Conservation (phyloP, 2,797 vertebrate species). For the Gymnothorax javanicus region DNA sequence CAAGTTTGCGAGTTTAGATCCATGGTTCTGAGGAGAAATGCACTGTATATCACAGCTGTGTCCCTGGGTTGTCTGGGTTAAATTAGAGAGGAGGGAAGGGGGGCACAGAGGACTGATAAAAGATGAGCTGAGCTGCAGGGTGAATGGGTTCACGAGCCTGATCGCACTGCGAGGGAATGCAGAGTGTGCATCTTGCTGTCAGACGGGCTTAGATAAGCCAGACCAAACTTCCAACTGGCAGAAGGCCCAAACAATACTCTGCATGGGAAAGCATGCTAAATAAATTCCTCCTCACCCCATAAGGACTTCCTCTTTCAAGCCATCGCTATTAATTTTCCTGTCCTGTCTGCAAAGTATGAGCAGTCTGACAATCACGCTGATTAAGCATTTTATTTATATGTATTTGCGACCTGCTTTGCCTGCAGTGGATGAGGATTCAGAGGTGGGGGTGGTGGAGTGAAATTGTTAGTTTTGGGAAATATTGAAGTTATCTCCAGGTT, state of each 20-base stretch:
- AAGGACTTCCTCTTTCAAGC: background rate
- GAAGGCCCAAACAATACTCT: background rate
- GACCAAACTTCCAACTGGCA: background rate
- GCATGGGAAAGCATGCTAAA: background rate
- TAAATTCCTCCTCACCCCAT: background rate
- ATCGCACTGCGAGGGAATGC: background rate
- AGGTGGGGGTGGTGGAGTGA: background rate
- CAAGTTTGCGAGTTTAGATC: background rate
- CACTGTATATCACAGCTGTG: background rate
- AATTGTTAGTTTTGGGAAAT: background rate
- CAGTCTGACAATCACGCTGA: background rate
- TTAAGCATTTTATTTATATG: background rate
- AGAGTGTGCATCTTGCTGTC: background rate
- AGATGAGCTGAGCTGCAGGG: background rate
- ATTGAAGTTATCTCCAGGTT: background rate
- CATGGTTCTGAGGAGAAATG: background rate
- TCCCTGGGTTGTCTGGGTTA: background rate
- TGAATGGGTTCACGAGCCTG: background rate
- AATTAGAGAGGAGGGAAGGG: background rate
- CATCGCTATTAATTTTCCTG: background rate
- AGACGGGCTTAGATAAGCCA: background rate
- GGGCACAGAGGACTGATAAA: background rate
- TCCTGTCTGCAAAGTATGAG: background rate
- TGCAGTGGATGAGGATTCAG: background rate
- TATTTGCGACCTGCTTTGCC: background rate